Evolutionary conservation across 37 sponge, comb jelly and placozoan genomes (phyloP), one percentile per base, ranked within the genome.

Genomic region (Crambe crambe): DNA sequence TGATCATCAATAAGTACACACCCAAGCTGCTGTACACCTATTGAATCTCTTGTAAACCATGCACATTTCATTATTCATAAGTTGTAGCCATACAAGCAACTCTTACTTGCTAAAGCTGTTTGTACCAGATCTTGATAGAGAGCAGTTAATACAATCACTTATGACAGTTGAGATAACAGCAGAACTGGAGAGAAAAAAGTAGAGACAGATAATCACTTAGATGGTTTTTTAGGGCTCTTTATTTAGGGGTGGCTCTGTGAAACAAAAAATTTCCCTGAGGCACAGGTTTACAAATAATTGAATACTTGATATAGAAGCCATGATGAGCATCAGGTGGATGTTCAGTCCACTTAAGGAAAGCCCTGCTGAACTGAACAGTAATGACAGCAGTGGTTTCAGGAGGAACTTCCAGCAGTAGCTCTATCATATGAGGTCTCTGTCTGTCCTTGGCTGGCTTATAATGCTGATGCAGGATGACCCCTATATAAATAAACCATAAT

Each of bases 291-390:
- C n/a, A n/a, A n/a, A n/a, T n/a, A n/a, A n/a, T n/a, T n/a, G n/a
- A 23, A 20, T 29, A 88, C 89, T 95, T 90, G 58, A 99, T 85
- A 75, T 94, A 94, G 80, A 96, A 94, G 43, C 99, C 97, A 63
- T 96, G 99, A 64, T 92, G 92, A 9, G 99, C 99, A 71, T 99
- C 99, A 20, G 99, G 97, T 38, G 94, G 96, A 72, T 94, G 87
- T 56, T 96, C 95, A 18, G 81, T 99, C 99, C 99, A 99, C 42
- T 87, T 86, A 30, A 96, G 90, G 37, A 89, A 83, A n/a, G 93
- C 93, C 26, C 91, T 76, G 54, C 82, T 80, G 83, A 99, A 96
- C 79, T 90, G 77, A 35, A 89, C 42, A 42, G 84, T 75, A 44
- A 99, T 66, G 41, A 69, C 73, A 32, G 79, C 37, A 36, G 90